These are phyloP conservation scores for Phengaris arion DNA, from an alignment of 2,888 invertebrate genomes.

Conservation along the genomic window DNA sequence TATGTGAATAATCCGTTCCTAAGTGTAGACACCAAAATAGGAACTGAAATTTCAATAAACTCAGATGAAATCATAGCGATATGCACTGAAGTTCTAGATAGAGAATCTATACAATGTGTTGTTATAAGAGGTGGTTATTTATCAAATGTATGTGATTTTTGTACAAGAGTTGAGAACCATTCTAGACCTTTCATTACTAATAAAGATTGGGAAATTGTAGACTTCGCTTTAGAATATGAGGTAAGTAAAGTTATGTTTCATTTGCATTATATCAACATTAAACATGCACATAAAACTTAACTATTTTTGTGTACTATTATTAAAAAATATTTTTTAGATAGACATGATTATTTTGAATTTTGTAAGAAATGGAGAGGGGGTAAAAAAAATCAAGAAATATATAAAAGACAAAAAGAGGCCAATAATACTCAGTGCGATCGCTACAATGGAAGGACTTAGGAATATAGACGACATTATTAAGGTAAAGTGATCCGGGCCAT, in stretches of 20 bases:
- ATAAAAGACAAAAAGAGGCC: slow-evolving; percentile 45
- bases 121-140: slow-evolving; percentile 46
- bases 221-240: slow-evolving; percentile 51
- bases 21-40: slow-evolving; percentile 43
- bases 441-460: slow-evolving; percentile 54
- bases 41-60: slow-evolving; percentile 49
- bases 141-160: slow-evolving; percentile 44
- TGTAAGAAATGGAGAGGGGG: slow-evolving; percentile 43
- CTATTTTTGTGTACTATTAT: neutral
- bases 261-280: neutral
- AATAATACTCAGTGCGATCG: slow-evolving; percentile 50
- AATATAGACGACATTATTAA: slow-evolving; percentile 54
- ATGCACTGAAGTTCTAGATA: slow-evolving; percentile 45
- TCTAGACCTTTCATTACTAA: slow-evolving; percentile 46
- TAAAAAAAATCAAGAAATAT: slow-evolving; percentile 43
- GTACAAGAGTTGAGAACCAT: slow-evolving; percentile 47
- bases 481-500: slow-evolving; percentile 39
- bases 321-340: slow-evolving; percentile 41
- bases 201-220: slow-evolving; percentile 49
- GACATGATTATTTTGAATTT: slow-evolving; percentile 50
- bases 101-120: slow-evolving; percentile 48
- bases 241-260: slow-evolving; percentile 39
- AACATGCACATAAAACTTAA: neutral
- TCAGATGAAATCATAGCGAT: slow-evolving; percentile 48
- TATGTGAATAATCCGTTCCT: slow-evolving; percentile 53